These are phyloP conservation scores for Parauchenoglanis punctatus DNA, from an alignment of 2,797 vertebrate species.

Conservation along the genomic window DNA sequence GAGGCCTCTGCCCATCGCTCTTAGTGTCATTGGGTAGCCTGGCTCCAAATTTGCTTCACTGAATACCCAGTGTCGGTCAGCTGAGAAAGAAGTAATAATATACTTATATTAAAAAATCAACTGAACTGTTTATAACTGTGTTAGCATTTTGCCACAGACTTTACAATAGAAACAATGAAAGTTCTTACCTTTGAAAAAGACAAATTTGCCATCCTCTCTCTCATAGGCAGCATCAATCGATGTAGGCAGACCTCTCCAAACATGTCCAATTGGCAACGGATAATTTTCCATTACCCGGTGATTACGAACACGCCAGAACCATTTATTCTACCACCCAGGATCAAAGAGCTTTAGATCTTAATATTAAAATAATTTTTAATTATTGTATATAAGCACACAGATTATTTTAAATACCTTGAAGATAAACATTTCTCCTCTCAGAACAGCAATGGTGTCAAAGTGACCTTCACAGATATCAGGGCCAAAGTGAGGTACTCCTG, in stretches of 20 bases:
- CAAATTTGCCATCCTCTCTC: constrained; percentile 89
- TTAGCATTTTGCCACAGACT: not conserved
- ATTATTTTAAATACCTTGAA: constrained; percentile 80
- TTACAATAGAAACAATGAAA: not conserved
- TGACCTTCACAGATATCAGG: constrained; percentile 89
- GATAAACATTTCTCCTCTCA: constrained; percentile 92
- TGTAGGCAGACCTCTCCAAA: constrained; percentile 86
- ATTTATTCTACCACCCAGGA: constrained; percentile 79
- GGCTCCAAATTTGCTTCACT: constrained; percentile 80
- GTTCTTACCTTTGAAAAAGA: constrained; percentile 88
- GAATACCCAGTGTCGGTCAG: constrained; percentile 89
- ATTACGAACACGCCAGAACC: constrained; percentile 90
- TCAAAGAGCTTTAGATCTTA: not conserved
- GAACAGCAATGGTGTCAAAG: constrained; percentile 86
- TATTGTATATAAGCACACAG: not conserved
- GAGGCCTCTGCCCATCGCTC: constrained; percentile 84
- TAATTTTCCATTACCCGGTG: constrained; percentile 87
- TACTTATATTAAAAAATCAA: not conserved
- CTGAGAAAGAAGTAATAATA: constrained; percentile 61
- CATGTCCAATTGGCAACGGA: constrained; percentile 90
- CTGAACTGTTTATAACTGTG: not conserved
- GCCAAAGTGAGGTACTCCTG: constrained; percentile 73
- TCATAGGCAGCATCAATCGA: constrained; percentile 86
- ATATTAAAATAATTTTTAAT: not conserved
- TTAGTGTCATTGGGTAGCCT: constrained; percentile 83